A percentile compares a stretch with the other conserved stretches of the same genome.
phyloP scores from a whole-genome alignment of 2,888 invertebrate genomes.

The Dynastes hyllus region DNA sequence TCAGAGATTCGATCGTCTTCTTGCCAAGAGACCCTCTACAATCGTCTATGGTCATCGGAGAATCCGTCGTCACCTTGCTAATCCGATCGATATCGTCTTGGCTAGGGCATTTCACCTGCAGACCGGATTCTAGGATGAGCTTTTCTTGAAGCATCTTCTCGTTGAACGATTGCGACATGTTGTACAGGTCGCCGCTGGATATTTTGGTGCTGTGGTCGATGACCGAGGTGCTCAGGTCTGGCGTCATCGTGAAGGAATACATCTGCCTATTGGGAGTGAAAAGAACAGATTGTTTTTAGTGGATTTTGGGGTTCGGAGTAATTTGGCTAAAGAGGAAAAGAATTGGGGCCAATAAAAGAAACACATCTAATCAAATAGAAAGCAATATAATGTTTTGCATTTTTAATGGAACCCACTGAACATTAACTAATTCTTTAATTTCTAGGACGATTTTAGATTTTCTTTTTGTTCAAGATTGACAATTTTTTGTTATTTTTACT shows the following conservation, averaged over 20 bases:
- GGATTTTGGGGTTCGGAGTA: too few relatives aligned
- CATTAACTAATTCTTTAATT: too few relatives aligned
- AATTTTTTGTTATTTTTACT: too few relatives aligned
- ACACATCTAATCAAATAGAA: too few relatives aligned
- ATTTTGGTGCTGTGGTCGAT: conserved; percentile 18
- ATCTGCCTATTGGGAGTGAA: conserved; percentile 20
- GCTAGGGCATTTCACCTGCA: conserved; percentile 74
- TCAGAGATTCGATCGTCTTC: conserved; percentile 88
- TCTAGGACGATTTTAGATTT: too few relatives aligned
- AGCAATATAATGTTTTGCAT: too few relatives aligned
- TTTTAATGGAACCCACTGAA: too few relatives aligned
- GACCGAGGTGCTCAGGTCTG: conserved; percentile 68
- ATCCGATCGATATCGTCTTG: conserved; percentile 91
- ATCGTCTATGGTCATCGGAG: conserved; percentile 83
- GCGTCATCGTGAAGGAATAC: conserved; percentile 72
- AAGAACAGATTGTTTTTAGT: not conserved
- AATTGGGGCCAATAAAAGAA: too few relatives aligned
- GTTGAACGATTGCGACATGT: conserved; percentile 70
- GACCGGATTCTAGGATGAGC: conserved; percentile 66
- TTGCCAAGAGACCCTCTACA: conserved; percentile 82
- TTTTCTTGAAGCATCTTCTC: conserved; percentile 70
- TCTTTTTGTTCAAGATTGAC: too few relatives aligned
- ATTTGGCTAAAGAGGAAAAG: too few relatives aligned
- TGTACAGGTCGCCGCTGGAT: conserved; percentile 61
- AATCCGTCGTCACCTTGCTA: conserved; percentile 89